Evolutionary conservation across 2,797 vertebrate genomes (phyloP), one percentile per base, ranked within the genome.

Genomic region (Cirrhinus molitorella): DNA sequence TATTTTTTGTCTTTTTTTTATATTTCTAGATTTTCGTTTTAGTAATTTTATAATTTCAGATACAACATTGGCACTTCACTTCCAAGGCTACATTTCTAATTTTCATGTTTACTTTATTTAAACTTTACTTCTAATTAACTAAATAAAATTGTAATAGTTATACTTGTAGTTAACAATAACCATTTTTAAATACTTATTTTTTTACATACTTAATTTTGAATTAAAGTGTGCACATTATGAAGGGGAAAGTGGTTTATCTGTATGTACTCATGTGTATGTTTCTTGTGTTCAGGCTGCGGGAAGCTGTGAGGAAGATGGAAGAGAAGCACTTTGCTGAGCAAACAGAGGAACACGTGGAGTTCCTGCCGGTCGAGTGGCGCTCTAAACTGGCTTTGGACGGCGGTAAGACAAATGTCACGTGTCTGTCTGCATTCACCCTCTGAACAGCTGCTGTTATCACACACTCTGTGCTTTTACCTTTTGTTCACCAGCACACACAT

Each of bases 331-430:
- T 98, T 94, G 92, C 94, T 16, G 96, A 97, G 75, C 94, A 96
- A 89, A 96, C 94, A 34, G 96, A 97, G 0, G 95, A 96, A 85
- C 97, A 97, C 4, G 98, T 98, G 83, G 98, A 99, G 91, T 99
- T 99, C 89, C 94, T 99, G 31, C 98, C 98, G 0, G 98, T 99
- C 47, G 98, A 99, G 89, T 99, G 98, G 98, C 94, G 98, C 72
- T 99, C 98, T 45, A 99, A 98, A 88, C 96, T 99, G 31, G 89
- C 96, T 74, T 96, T 99, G 40, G 98, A 99, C 86, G 98, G 97
- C 96, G 98, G 98, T 99, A 92, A 81, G 80, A 61, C 49, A 53
- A 31, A 67, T 1, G 3, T 55, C 55, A 53, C 28, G 25, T 73
- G 9, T 45, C 5, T 7, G 31, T 63, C 23, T 76, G 53, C 53